These are phyloP conservation scores for Latrodectus hesperus DNA, from an alignment of 2,888 invertebrate genomes.

Conservation along the genomic window DNA sequence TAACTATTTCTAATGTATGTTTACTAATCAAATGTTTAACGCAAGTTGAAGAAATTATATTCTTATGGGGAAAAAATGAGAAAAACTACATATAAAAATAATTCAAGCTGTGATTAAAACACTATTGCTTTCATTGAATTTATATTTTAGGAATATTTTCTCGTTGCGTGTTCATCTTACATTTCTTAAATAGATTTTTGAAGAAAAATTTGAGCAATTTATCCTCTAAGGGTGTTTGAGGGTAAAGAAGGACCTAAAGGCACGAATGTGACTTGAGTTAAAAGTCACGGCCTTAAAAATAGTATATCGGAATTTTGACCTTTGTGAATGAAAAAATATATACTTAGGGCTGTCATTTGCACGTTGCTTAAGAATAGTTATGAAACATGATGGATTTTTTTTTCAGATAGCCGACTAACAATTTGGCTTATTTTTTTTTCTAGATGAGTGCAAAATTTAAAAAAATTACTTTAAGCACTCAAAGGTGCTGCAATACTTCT, in stretches of 20 bases:
- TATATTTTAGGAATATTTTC: too few species aligned
- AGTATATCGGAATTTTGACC: constrained; percentile 28
- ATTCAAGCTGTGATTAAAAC: too few species aligned
- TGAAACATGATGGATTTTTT: background rate
- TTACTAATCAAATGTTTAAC: too few species aligned
- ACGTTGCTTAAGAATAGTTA: constrained; percentile 34
- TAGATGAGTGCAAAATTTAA: background rate
- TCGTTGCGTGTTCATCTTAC: too few species aligned
- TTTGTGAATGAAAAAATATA: constrained; percentile 17
- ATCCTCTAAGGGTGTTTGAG: constrained; percentile 8
- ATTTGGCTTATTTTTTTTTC: background rate
- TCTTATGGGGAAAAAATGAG: too few species aligned
- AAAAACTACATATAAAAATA: too few species aligned
- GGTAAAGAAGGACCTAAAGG: background rate
- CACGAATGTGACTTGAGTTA: constrained; percentile 33
- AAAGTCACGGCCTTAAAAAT: constrained; percentile 45
- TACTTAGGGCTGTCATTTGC: constrained; percentile 34
- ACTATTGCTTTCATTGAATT: too few species aligned
- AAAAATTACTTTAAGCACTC: background rate
- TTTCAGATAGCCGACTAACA: background rate
- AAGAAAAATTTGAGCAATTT: background rate
- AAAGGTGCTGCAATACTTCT: background rate
- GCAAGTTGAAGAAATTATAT: too few species aligned
- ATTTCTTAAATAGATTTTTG: too few species aligned
- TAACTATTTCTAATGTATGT: too few species aligned